Base-by-base conservation (phyloP, 1,140 invertebrate genomes). In the Ceratosolen fusciceps region DNA sequence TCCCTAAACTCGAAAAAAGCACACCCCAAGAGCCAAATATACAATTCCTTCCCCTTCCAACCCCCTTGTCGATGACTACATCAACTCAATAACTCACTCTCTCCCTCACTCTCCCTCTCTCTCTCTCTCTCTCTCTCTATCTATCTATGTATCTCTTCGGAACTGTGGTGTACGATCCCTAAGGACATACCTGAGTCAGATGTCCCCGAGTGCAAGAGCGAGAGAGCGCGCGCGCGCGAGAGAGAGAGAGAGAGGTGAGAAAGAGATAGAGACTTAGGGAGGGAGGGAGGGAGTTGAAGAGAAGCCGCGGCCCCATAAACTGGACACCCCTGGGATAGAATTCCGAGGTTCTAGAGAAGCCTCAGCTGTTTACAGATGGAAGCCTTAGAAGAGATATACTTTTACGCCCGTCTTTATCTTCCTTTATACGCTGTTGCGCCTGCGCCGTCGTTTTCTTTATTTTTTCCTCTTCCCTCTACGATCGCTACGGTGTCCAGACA, bases 321-420 rank as follows among this genome's bases (percentile, higher is more conserved):
- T 81, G 83, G 78, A 68, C 83, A 83, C 82, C 86, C 83, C 77
- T 81, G 79, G 84, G 84, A 81, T 86, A 83, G 80, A 82, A 83
- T 84, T 83, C 77, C 82, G 82, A 74, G 77, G 74, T 81, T 75
- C 77, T 74, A 81, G 26, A 74, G 87, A 89, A 89, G 87, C 88
- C 87, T 89, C 87, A 87, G 86, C 87, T 89, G 87, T 89, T 89
- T 86, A 86, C 84, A 83, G 52, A 86, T 88, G 86, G 88, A 88
- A 89, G 86, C 87, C 87, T 58, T 88, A 86, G 77, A 65, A 83
- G 62, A 71, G 49, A 73, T 79, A 79, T 79, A 73, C 58, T 79
- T 72, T 67, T 73, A 78, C 75, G 31, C 29, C 29, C 24, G 54
- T n/a, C 56, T 72, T 60, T 70, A 52, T 62, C 68, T 72, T 72